Evolutionary conservation across 2,888 invertebrate species (phyloP), one percentile per base, ranked within the genome.

Genomic region (Aporophyla nigra): DNA sequence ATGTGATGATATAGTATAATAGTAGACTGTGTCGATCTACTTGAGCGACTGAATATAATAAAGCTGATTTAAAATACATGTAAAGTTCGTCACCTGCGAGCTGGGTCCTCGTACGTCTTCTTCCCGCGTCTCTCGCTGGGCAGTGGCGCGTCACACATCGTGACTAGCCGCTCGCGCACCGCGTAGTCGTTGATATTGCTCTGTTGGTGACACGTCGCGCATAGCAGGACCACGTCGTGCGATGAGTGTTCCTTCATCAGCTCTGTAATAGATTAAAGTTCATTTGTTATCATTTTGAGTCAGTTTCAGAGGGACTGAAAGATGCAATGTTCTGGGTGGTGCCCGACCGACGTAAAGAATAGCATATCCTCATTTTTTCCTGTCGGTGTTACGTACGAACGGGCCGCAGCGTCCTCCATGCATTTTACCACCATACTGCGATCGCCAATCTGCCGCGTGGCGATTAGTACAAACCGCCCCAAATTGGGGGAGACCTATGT

Each of bases 161-260:
- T 84, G 0, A 97, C 97, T 40, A 98, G 95, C 70, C 95, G 92
- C 84, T 95, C 94, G 68, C 98, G 97, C 84, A 98, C 92, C 7
- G 92, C 91, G 71, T 97, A 94, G 93, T 98, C 98, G 54, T 96
- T 95, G 59, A 96, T 95, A 91, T 98, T 98, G 93, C 98, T 98
- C 43, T 93, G 91, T 89, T 97, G 97, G 93, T 99, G 98, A 90
- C 98, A 99, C 1, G 88, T 78, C 58, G 97, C 95, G 92, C 98
- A 99, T 67, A 99, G 93, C 78, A 98, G 92, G 46, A 98, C 93
- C 65, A 98, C 97, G 93, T 99, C 98, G 93, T 98, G 98, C 0
- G 98, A 98, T 10, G 98, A 97, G 92, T 98, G 98, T 43, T 98
- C 97, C 92, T 98, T 98, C 97, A 98, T 97, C 59, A 98, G 96